Conservation (phyloP, 2,888 invertebrate species). For the Eristalinus aeneus region DNA sequence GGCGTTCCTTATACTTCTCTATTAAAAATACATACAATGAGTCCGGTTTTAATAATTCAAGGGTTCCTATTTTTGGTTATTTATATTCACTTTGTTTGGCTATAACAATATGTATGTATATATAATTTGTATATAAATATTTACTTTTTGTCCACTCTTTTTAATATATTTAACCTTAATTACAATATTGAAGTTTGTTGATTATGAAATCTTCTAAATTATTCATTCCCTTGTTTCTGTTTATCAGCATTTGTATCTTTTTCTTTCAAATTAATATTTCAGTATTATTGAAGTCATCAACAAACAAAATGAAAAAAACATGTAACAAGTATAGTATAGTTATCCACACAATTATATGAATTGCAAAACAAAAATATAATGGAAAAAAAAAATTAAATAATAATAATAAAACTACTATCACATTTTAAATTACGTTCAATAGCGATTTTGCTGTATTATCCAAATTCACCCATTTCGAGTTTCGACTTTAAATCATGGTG, state of each 20-base stretch:
- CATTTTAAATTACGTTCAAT: constrained; percentile 74
- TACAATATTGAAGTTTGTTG: constrained; percentile 30
- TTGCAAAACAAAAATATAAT: constrained; percentile 22
- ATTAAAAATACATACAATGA: not conserved
- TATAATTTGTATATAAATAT: constrained; percentile 39
- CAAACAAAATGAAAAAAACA: not conserved
- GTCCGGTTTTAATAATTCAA: constrained; percentile 22
- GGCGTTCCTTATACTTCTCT: constrained; percentile 30
- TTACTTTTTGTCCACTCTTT: constrained; percentile 13
- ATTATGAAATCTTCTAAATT: constrained; percentile 13
- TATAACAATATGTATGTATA: constrained; percentile 47
- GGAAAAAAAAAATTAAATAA: constrained; percentile 47
- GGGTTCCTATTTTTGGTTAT: constrained; percentile 20
- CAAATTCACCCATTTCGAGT: constrained; percentile 20
- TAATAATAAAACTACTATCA: constrained; percentile 75
- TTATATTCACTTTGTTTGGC: constrained; percentile 38
- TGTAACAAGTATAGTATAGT: not conserved
- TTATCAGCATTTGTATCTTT: constrained; percentile 10
- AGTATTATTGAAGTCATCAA: not conserved
- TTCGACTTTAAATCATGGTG: not conserved
- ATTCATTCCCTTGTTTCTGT: constrained; percentile 37
- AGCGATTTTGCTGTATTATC: constrained; percentile 23
- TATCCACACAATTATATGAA: not conserved
- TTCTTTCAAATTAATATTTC: not conserved
- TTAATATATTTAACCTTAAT: constrained; percentile 1